Base-by-base conservation (phyloP, 2,113 vertebrate species). In the Bolborhynchus lineola region DNA sequence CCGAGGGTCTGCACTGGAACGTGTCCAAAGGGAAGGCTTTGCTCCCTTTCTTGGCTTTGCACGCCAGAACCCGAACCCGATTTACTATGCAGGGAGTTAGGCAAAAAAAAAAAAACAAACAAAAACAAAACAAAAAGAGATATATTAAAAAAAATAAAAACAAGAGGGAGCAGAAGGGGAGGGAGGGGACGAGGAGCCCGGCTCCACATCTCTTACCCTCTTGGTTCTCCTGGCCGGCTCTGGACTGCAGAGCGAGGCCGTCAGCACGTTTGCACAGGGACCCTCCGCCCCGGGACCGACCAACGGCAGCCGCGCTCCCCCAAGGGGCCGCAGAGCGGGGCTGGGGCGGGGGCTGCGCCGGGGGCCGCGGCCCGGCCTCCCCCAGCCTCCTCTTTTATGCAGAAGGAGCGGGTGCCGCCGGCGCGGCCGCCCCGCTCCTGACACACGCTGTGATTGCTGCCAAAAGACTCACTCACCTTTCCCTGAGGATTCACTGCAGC, bases 211-310 rank as follows among this genome's bases (percentile, higher is more conserved):
- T 91, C 90, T 92, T 67, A 86, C 93, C 94, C 90, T 96, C 94
- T 96, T 95, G 95, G 86, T 96, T 95, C 93, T 93, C 92, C 52
- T 71, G 95, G 96, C 91, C 35, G 1, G 77, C 93, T 93, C 96
- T 80, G 81, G 64, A 91, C 70, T 81, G 94, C 63, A 93, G 97
- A 96, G 97, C 91, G 31, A 97, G 92, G 97, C 96, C 96, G 0
- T 95, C 97, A 93, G 96, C 98, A 96, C 97, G 97, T 98, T 98
- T 98, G 98, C 98, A 98, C 98, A 98, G 98, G 97, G 98, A 98
- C 97, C 97, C 86, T 93, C 90, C 11, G 62, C 95, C 90, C 96
- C 95, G 78, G 60, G 93, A 96, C 92, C 91, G n/a, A 80, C 92
- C 92, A 33, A 76, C 69, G 90, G 97, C 92, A 90, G 96, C 95